Evolutionary conservation across 2,888 invertebrate species (phyloP).

Genomic region (Pherbina coryleti): DNA sequence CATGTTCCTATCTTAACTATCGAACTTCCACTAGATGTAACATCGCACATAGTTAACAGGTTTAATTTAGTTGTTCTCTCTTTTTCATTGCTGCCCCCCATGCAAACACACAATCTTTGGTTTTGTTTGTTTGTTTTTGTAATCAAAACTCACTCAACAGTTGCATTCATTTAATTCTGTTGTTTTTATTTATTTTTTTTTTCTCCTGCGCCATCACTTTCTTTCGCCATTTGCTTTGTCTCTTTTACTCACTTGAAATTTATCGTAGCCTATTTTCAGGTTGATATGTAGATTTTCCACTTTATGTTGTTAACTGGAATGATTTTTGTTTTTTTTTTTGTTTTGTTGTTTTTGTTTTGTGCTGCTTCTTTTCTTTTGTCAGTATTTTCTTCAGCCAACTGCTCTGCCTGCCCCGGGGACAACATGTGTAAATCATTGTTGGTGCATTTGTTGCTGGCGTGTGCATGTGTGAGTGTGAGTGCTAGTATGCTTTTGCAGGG

Average conservation of each 20-base stretch:
- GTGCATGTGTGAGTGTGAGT: neutral
- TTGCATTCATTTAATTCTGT: conserved; percentile 18
- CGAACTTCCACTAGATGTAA: no score
- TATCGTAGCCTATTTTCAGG: conserved; percentile 38
- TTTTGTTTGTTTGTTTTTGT: conserved; percentile 19
- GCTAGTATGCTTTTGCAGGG: neutral
- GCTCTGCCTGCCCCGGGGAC: neutral
- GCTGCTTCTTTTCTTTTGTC: conserved; percentile 19
- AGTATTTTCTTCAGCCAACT: conserved; percentile 12
- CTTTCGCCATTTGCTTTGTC: neutral
- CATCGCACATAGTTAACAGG: no score
- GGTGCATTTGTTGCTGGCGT: conserved; percentile 9
- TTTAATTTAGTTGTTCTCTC: no score
- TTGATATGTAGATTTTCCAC: conserved; percentile 32
- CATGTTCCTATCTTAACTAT: no score
- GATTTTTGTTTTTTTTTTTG: conserved; percentile 7
- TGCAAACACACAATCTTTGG: no score
- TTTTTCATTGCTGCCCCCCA: no score
- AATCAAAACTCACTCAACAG: conserved; percentile 35
- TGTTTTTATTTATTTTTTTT: neutral
- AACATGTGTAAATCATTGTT: neutral
- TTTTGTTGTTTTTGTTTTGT: conserved; percentile 38
- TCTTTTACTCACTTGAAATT: neutral
- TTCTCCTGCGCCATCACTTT: neutral
- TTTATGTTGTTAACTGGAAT: conserved; percentile 35